phyloP scores from a whole-genome alignment of 1,140 invertebrate species.

The Lethocerus indicus region DNA sequence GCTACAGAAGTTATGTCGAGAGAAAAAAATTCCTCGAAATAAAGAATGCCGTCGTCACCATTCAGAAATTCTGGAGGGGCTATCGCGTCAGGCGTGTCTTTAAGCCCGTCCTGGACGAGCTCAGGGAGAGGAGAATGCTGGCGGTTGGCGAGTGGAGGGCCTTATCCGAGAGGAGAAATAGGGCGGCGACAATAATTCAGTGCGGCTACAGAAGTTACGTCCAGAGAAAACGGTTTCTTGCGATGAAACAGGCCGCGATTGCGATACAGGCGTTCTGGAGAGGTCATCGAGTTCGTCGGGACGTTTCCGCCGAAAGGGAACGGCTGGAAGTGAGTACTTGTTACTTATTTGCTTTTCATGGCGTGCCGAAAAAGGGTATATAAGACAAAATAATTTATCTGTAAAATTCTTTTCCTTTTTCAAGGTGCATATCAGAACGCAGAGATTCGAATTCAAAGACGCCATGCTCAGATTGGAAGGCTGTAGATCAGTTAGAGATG shows the following conservation, averaged over 20 bases:
- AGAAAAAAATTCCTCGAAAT: not conserved
- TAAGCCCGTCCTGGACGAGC: not conserved
- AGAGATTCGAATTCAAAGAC: no score
- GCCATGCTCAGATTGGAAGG: no score
- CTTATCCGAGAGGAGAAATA: not conserved
- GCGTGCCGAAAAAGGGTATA: no score
- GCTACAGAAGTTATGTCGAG: not conserved
- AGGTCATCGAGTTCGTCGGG: no score
- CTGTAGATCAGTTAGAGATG: no score
- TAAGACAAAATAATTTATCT: no score
- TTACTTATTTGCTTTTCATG: no score
- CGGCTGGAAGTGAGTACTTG: no score
- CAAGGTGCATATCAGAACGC: no score
- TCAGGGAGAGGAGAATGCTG: not conserved
- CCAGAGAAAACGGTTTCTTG: not conserved
- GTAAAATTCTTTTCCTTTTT: no score
- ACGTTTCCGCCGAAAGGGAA: no score
- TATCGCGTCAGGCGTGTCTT: not conserved
- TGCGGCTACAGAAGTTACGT: not conserved
- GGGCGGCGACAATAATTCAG: no score
- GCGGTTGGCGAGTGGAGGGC: not conserved
- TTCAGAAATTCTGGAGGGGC: not conserved
- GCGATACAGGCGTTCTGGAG: not conserved
- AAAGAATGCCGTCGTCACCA: not conserved
- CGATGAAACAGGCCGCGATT: not conserved